Conservation (phyloP, 2,797 vertebrate genomes). For the Enteromius trimaculatus region DNA sequence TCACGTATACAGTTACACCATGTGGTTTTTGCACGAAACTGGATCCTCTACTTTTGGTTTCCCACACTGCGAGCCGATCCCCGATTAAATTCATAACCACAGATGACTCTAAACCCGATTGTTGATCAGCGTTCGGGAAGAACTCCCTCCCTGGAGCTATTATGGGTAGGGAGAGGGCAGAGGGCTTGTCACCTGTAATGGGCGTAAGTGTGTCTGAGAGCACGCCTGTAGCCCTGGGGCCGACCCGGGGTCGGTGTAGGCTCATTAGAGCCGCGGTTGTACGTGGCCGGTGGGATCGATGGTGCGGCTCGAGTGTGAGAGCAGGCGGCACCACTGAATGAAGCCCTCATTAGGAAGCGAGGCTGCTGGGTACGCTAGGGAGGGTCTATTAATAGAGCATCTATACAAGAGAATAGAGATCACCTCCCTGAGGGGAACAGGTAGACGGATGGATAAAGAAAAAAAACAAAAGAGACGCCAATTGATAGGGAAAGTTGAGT, state of each 20-base stretch:
- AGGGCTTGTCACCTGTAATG: conserved; percentile 69
- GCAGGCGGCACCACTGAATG: conserved; percentile 32
- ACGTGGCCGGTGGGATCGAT: conserved; percentile 49
- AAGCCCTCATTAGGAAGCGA: conserved; percentile 56
- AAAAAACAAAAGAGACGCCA: conserved; percentile 22
- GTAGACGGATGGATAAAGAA: neutral
- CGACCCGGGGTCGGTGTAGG: conserved; percentile 62
- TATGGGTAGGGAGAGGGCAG: conserved; percentile 35
- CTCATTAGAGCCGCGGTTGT: conserved; percentile 55
- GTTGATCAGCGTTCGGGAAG: conserved; percentile 10
- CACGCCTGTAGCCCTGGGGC: conserved; percentile 62
- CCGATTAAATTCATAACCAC: neutral
- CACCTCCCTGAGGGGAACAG: conserved; percentile 44
- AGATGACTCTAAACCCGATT: conserved; percentile 7
- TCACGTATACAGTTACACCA: neutral
- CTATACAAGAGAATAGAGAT: conserved; percentile 54
- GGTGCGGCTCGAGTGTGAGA: conserved; percentile 46
- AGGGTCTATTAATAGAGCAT: conserved; percentile 59
- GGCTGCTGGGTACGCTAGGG: conserved; percentile 40
- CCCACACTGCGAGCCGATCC: neutral
- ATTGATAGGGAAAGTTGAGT: conserved; percentile 14
- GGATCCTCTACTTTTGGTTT: conserved; percentile 20
- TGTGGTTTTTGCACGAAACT: neutral
- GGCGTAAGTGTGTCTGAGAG: conserved; percentile 58
- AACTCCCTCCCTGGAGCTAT: conserved; percentile 27